Evolutionary conservation across 92 coral and sea anemone species (phyloP).

Genomic region (Heteractis magnifica): DNA sequence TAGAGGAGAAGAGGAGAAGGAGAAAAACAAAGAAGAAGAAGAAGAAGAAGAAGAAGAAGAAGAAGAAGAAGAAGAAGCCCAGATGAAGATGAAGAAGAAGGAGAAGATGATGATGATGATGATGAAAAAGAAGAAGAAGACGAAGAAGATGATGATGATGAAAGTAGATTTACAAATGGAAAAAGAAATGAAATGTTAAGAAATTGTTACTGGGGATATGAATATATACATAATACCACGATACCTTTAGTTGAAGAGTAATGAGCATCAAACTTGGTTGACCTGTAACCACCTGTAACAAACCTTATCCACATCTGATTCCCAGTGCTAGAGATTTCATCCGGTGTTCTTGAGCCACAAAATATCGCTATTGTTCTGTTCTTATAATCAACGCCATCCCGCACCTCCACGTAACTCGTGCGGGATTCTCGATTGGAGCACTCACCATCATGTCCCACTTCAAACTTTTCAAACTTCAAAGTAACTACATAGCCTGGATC

Average conservation of each 20-base stretch:
- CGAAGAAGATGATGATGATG: neutral
- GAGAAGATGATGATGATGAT: neutral
- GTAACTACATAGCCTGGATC: constrained; percentile 42
- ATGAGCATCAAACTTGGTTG: constrained; percentile 61
- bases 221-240: neutral
- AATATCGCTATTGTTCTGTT: constrained; percentile 54
- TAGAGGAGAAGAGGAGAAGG: neutral
- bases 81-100: neutral
- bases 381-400: constrained; percentile 40
- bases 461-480: constrained; percentile 59
- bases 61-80: neutral
- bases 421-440: constrained; percentile 34
- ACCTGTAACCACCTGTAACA: constrained; percentile 54
- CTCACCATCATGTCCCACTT: constrained; percentile 42
- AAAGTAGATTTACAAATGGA: neutral
- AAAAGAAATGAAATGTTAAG: too few species aligned
- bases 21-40: neutral
- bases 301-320: constrained; percentile 59
- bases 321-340: constrained; percentile 38
- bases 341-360: constrained; percentile 63
- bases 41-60: neutral
- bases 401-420: constrained; percentile 55
- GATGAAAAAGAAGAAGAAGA: neutral
- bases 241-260: constrained; percentile 48
- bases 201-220: neutral